Base-by-base conservation (phyloP, 1,140 invertebrate genomes). In the Zaprionus ghesquierei region DNA sequence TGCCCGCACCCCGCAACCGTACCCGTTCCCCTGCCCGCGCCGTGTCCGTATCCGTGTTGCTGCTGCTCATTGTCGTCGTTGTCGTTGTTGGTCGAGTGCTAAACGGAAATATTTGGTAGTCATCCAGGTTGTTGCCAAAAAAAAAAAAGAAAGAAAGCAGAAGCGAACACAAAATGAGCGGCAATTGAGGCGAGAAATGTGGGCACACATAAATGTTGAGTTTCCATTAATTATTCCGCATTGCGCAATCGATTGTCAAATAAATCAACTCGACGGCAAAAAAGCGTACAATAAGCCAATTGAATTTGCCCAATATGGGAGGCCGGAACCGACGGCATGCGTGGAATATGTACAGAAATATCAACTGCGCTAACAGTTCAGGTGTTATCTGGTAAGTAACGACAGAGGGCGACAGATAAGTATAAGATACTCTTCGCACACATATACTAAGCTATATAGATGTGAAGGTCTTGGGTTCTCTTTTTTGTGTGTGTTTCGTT, bases 61-160 rank as follows among this genome's bases (percentile, higher is more conserved):
- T 27, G 50, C 27, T 61, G 22, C 49, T 61, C 61, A 15, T 29
- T 62, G 27, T 49, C 71, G 44, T 74, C 58, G 64, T 61, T 68
- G 33, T 59, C 69, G 71, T 61, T 66, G 54, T 60, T 64, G 65
- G 33, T 69, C 71, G 69, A 78, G 78, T 72, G 78, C 58, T 71
- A 75, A 86, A 77, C 82, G 82, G 82, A 86, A 82, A 89, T 86
- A 86, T 87, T 86, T 87, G 61, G 75, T 63, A 85, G 35, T 41
- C 35, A 80, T 73, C 80, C 76, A 65, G 56, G 64, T 60, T 73
- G 66, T 68, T 60, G 50, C 62, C 62, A 51, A 53, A 33, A 54
- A 53, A 13, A 22, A 53, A 44, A 53, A 44, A 27, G 12, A 44
- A 58, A 35, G 33, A 66, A 33, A 25, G 22, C n/a, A 18, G 29